Evolutionary conservation across 2,113 vertebrate genomes (phyloP).

Genomic region (Oophaga pumilio): DNA sequence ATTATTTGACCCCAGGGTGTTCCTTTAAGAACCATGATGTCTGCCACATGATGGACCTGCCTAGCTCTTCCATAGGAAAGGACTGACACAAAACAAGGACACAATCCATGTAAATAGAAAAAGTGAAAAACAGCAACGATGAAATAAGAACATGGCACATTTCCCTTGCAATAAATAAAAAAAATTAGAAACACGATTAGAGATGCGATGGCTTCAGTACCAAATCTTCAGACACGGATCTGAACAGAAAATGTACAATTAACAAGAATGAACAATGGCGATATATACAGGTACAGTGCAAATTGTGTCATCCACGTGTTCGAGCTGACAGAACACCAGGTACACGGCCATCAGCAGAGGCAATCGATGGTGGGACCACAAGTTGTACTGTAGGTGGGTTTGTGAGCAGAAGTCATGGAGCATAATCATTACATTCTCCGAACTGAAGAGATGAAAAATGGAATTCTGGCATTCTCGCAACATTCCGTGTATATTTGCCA

Average conservation of each 20-base stretch:
- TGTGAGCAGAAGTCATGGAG: constrained; percentile 39
- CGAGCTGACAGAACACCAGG: not conserved
- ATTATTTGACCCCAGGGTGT: not conserved
- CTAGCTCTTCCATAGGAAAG: not conserved
- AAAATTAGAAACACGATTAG: not conserved
- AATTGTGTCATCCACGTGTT: constrained; percentile 10
- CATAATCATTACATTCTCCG: constrained; percentile 47
- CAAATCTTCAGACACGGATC: constrained; percentile 11
- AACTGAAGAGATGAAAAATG: constrained; percentile 36
- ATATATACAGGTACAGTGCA: constrained; percentile 46
- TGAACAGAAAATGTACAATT: constrained; percentile 59
- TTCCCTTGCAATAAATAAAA: not conserved
- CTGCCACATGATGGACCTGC: not conserved
- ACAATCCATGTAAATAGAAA: not conserved
- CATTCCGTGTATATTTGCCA: constrained; percentile 70
- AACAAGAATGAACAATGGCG: constrained; percentile 54
- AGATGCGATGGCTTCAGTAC: not conserved
- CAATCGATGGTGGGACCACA: constrained; percentile 13
- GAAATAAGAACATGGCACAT: not conserved
- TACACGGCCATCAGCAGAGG: not conserved
- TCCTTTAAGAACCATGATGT: not conserved
- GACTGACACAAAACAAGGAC: not conserved
- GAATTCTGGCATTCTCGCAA: constrained; percentile 63
- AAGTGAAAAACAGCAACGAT: not conserved
- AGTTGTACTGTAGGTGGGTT: constrained; percentile 46